Percentiles rank a stretch among this genome's conserved stretches.
phyloP scores from a whole-genome alignment of 2,113 vertebrate genomes.

The Chaenocephalus aceratus region DNA sequence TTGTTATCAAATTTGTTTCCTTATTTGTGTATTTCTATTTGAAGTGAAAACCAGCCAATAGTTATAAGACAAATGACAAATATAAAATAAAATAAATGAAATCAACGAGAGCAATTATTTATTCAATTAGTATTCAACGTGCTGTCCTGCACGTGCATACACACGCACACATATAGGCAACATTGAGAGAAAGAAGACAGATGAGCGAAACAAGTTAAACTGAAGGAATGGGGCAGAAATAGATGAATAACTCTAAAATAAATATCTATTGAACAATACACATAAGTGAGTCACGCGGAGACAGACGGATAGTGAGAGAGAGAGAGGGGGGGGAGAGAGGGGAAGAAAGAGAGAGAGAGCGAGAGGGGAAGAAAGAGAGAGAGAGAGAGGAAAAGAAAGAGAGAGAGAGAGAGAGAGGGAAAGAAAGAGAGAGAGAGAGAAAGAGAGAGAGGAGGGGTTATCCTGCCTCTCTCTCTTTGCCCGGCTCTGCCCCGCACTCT shows the following conservation, averaged over 20 bases:
- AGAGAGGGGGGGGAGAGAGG: neutral
- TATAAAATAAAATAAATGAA: neutral
- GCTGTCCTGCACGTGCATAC: neutral
- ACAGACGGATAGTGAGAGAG: neutral
- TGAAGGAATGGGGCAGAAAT: rapidly evolving
- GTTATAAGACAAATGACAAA: neutral
- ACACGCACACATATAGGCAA: neutral
- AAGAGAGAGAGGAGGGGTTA: constrained; percentile 72
- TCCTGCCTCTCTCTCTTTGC: constrained; percentile 56
- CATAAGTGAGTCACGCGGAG: constrained; percentile 6
- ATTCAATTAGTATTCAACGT: neutral
- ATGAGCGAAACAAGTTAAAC: neutral
- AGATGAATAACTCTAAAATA: neutral
- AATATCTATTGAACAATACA: neutral
- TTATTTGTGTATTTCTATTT: neutral
- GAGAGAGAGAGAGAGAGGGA: constrained; percentile 18
- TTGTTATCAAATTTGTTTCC: neutral
- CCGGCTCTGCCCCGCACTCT: constrained; percentile 78
- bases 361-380: neutral
- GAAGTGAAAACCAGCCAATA: neutral
- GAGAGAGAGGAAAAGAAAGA: neutral
- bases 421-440: constrained; percentile 28
- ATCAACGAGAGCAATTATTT: neutral
- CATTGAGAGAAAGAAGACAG: neutral
- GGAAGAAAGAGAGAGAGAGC: too few species aligned